phyloP scores from a whole-genome alignment of 2,113 vertebrate species.

The Stomatorhinus ivindoensis region DNA sequence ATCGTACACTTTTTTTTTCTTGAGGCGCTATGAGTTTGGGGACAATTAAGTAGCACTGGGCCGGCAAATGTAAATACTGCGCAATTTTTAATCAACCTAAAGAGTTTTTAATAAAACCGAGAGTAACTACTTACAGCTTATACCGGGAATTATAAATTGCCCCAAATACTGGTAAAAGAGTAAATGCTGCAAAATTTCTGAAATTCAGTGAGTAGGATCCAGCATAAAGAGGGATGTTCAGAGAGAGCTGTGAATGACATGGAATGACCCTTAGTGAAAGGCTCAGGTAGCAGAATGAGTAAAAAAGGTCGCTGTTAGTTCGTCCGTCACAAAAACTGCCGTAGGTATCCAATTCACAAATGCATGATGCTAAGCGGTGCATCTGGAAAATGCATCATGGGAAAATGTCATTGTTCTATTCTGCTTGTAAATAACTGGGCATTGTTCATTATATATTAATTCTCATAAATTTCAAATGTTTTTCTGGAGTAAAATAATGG shows the following conservation, averaged over 20 bases:
- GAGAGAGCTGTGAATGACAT: background rate
- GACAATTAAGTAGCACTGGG: constrained; percentile 1
- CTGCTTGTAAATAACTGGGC: background rate
- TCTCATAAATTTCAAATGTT: background rate
- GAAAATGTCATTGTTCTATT: background rate
- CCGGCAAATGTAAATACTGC: background rate
- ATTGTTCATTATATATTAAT: background rate
- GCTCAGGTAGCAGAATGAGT: background rate
- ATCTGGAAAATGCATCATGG: background rate
- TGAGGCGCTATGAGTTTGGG: constrained; percentile 12
- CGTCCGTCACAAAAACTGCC: background rate
- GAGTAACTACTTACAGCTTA: background rate
- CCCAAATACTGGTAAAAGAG: background rate
- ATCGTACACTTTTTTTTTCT: constrained; percentile 30
- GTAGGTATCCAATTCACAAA: background rate
- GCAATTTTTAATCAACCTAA: background rate
- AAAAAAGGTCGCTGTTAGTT: background rate
- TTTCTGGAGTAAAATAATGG: background rate
- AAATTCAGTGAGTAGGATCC: background rate
- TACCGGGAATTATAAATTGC: background rate
- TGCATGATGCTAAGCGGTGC: background rate
- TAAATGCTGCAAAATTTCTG: background rate
- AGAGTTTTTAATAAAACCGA: background rate
- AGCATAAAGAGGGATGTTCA: background rate
- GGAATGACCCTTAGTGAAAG: background rate